A percentile compares a stretch with the other conserved stretches of the same genome.
phyloP scores from a whole-genome alignment of 35 echinoderm and acorn worm species.

The Hemicentrotus pulcherrimus region DNA sequence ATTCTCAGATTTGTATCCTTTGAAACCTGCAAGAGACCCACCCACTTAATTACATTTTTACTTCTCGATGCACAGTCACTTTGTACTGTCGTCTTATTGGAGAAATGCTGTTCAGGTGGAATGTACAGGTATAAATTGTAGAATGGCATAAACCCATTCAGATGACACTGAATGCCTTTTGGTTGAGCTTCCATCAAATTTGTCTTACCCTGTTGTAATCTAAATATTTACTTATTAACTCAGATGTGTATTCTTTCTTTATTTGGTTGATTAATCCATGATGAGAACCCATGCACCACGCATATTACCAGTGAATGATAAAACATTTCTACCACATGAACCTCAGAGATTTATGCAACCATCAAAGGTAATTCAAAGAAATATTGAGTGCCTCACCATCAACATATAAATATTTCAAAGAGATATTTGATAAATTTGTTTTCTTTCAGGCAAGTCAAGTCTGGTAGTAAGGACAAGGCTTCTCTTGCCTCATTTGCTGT shows the following conservation, averaged over 20 bases:
- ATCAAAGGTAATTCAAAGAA: not conserved
- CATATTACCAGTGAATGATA: constrained; percentile 50
- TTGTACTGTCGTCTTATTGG: no score
- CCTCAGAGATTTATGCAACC: not conserved
- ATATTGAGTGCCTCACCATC: not conserved
- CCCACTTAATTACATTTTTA: no score
- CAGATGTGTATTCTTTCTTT: not conserved
- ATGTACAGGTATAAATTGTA: no score
- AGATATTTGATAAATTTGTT: not conserved
- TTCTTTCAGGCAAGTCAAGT: constrained; percentile 64
- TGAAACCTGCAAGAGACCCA: no score
- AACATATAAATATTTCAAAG: not conserved
- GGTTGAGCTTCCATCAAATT: no score
- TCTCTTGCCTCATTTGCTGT: constrained; percentile 62
- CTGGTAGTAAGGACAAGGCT: constrained; percentile 66
- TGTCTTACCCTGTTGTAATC: no score
- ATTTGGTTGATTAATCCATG: not conserved
- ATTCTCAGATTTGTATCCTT: no score
- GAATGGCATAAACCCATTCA: no score
- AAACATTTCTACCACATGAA: constrained; percentile 18
- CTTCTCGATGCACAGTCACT: no score
- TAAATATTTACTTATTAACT: no score
- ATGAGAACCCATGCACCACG: constrained; percentile 63
- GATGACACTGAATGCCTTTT: no score
- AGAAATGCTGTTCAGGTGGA: no score